Evolutionary conservation across 2,113 vertebrate species (phyloP).

Genomic region (Varanus salvator): DNA sequence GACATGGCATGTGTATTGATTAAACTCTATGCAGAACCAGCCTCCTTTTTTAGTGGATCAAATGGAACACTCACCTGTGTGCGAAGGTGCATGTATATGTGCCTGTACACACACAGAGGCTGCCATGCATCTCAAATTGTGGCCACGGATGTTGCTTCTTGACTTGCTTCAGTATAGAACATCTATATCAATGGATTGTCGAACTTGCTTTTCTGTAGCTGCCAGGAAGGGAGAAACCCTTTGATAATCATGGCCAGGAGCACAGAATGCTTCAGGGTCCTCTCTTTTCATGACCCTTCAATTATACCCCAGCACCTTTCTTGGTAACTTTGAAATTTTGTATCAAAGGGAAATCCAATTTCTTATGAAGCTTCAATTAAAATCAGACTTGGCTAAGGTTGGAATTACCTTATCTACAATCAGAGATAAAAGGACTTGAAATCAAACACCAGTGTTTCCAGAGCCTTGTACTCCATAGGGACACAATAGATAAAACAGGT

Average conservation of each 20-base stretch:
- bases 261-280: slow-evolving; percentile 1
- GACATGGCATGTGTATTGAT: neutral
- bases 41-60: slow-evolving; percentile 24
- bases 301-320: slow-evolving; percentile 26
- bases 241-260: slow-evolving; percentile 12
- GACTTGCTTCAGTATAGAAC: neutral
- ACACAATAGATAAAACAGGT: slow-evolving; percentile 15
- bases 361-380: slow-evolving; percentile 61
- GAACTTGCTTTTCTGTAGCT: neutral
- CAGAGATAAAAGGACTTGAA: slow-evolving; percentile 59
- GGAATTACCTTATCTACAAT: slow-evolving; percentile 51
- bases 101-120: neutral
- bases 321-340: slow-evolving; percentile 52
- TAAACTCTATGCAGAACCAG: neutral
- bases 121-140: neutral
- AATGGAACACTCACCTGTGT: neutral
- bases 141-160: slow-evolving; percentile 7
- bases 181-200: neutral
- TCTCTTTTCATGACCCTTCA: slow-evolving; percentile 30
- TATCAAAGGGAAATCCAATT: slow-evolving; percentile 54
- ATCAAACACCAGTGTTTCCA: slow-evolving; percentile 46
- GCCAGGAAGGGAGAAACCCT: neutral
- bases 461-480: slow-evolving; percentile 28
- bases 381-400: slow-evolving; percentile 28
- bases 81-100: slow-evolving; percentile 1